Conservation (phyloP, 2,113 vertebrate species). For the Triplophysa dalaica region DNA sequence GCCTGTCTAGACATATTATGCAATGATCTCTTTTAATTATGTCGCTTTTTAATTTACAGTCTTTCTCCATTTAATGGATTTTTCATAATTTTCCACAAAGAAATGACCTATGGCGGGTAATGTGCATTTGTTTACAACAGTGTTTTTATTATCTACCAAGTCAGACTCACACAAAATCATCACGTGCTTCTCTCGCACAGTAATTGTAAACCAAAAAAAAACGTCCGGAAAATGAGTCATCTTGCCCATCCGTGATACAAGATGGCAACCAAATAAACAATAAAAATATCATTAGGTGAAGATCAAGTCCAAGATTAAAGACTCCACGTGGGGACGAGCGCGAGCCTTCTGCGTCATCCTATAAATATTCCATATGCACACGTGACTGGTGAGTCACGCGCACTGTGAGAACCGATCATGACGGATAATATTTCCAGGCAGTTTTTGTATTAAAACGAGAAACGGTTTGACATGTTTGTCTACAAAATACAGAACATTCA, state of each 20-base stretch:
- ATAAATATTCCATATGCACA: slow-evolving; percentile 29
- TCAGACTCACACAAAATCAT: background rate
- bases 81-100: no score
- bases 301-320: slow-evolving; percentile 22
- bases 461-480: no score
- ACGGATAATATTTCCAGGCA: background rate
- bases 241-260: background rate
- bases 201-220: background rate
- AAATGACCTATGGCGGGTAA: no score
- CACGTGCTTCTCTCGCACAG: no score
- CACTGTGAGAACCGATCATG: slow-evolving; percentile 18
- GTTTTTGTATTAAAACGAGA: background rate
- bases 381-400: slow-evolving; percentile 19
- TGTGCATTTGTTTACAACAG: background rate
- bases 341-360: slow-evolving; percentile 15
- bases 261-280: background rate
- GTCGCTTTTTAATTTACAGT: no score
- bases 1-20: no score
- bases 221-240: background rate
- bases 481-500: background rate
- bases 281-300: background rate
- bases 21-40: no score
- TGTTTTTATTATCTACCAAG: background rate
- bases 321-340: background rate
- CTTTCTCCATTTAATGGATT: no score